These are phyloP conservation scores for Piaya cayana DNA, from an alignment of 2,113 vertebrate genomes.

Conservation along the genomic window DNA sequence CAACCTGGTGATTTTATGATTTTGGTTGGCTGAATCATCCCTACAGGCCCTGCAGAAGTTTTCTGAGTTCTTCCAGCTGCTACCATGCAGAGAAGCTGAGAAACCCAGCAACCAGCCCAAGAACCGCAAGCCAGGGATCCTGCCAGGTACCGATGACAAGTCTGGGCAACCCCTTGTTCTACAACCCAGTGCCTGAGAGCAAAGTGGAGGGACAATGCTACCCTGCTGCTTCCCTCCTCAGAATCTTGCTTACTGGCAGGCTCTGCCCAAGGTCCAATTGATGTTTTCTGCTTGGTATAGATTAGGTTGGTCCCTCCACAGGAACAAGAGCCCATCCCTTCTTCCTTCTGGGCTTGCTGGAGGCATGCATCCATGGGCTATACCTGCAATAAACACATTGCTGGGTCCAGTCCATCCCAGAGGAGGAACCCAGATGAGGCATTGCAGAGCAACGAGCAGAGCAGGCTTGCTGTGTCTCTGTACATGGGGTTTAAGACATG, in stretches of 20 bases:
- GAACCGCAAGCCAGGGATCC: slow-evolving; percentile 57
- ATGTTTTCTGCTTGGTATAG: neutral
- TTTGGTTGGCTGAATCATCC: neutral
- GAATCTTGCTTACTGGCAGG: neutral
- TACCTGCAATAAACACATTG: neutral
- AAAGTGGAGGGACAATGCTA: rapidly evolving
- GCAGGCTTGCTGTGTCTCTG: neutral
- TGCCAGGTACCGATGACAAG: slow-evolving; percentile 41
- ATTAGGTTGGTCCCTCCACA: neutral
- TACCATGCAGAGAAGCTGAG: slow-evolving; percentile 48
- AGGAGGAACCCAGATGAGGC: neutral
- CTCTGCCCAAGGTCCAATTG: neutral
- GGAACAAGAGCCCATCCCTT: neutral
- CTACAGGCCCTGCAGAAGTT: slow-evolving; percentile 62
- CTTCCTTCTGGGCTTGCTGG: neutral
- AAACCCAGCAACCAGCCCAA: slow-evolving; percentile 59
- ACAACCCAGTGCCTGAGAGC: rapidly evolving
- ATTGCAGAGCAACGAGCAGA: neutral
- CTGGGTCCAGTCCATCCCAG: neutral
- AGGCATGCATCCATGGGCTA: rapidly evolving
- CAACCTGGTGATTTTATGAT: too few species aligned
- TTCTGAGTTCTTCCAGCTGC: slow-evolving; percentile 52
- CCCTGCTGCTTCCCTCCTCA: neutral
- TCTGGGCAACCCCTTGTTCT: neutral
- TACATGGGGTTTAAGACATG: neutral